phyloP scores from a whole-genome alignment of 2,797 vertebrate species.

The Lophius americanus region DNA sequence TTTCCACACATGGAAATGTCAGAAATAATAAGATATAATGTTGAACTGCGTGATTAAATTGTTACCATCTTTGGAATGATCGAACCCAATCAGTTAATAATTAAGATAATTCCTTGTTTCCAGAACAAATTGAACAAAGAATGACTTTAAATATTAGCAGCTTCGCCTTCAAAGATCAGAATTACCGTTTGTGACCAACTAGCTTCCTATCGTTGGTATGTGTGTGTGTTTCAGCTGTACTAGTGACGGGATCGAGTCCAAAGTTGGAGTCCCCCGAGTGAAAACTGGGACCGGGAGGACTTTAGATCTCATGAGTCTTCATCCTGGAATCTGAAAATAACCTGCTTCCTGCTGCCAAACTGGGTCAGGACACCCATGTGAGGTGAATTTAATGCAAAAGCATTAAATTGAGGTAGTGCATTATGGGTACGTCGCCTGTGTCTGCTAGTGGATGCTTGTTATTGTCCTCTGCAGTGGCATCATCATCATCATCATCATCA shows the following conservation, averaged over 20 bases:
- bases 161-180: too few species aligned
- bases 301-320: not conserved
- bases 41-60: too few species aligned
- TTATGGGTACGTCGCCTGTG: slow-evolving; percentile 66
- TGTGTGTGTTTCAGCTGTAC: not conserved
- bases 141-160: too few species aligned
- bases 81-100: too few species aligned
- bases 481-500: slow-evolving; percentile 5
- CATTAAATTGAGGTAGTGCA: slow-evolving; percentile 59
- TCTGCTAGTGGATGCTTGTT: slow-evolving; percentile 24
- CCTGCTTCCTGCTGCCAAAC: slow-evolving; percentile 56
- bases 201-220: too few species aligned
- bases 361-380: slow-evolving; percentile 72
- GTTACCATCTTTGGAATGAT: too few species aligned
- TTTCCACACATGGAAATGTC: too few species aligned
- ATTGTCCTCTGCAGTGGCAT: slow-evolving; percentile 45
- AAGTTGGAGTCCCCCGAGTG: too few species aligned
- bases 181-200: too few species aligned
- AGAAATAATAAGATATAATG: too few species aligned
- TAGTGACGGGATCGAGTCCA: not conserved
- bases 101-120: too few species aligned
- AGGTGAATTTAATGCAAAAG: slow-evolving; percentile 52
- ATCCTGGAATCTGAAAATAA: slow-evolving; percentile 73
- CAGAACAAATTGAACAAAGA: too few species aligned
- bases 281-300: not conserved